These are phyloP conservation scores for Pollenia griseotomentosa DNA, from an alignment of 2,888 invertebrate genomes.

Conservation along the genomic window DNA sequence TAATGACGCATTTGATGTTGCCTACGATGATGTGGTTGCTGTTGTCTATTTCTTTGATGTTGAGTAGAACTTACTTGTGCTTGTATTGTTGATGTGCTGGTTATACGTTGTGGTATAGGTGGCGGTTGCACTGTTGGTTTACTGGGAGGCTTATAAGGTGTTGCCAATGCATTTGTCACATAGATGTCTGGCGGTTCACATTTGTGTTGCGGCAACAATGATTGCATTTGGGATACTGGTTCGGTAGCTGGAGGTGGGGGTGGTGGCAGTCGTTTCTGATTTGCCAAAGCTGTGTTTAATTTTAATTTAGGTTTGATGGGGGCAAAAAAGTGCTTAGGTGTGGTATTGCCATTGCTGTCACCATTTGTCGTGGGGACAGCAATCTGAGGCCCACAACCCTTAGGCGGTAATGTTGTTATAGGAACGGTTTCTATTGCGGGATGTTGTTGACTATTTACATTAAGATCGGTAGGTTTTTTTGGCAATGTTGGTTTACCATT, in stretches of 20 bases:
- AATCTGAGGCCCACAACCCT: slow-evolving; percentile 32
- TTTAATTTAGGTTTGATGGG: slow-evolving; percentile 83
- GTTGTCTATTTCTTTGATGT: slow-evolving; percentile 71
- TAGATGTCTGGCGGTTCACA: slow-evolving; percentile 82
- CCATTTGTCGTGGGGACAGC: slow-evolving; percentile 33
- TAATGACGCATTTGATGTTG: slow-evolving; percentile 71
- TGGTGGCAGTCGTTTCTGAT: slow-evolving; percentile 74
- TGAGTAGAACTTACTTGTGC: slow-evolving; percentile 70
- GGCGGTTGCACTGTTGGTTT: slow-evolving; percentile 71
- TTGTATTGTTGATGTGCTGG: slow-evolving; percentile 71
- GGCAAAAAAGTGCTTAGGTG: slow-evolving; percentile 84
- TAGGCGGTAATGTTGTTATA: slow-evolving; percentile 79
- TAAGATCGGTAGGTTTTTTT: slow-evolving; percentile 54
- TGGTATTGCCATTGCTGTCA: slow-evolving; percentile 45
- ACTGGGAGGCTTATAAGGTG: slow-evolving; percentile 79
- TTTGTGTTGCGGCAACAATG: slow-evolving; percentile 65
- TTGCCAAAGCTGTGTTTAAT: slow-evolving; percentile 81
- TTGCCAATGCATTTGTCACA: slow-evolving; percentile 82
- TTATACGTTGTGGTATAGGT: slow-evolving; percentile 73
- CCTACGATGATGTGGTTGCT: slow-evolving; percentile 57
- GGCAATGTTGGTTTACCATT: slow-evolving; percentile 60
- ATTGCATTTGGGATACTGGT: slow-evolving; percentile 40
- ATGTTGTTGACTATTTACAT: slow-evolving; percentile 43
- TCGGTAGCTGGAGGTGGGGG: slow-evolving; percentile 70
- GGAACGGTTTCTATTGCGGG: slow-evolving; percentile 78